Base-by-base conservation (phyloP, 2,113 vertebrate species). In the Herpetotheres cachinnans region DNA sequence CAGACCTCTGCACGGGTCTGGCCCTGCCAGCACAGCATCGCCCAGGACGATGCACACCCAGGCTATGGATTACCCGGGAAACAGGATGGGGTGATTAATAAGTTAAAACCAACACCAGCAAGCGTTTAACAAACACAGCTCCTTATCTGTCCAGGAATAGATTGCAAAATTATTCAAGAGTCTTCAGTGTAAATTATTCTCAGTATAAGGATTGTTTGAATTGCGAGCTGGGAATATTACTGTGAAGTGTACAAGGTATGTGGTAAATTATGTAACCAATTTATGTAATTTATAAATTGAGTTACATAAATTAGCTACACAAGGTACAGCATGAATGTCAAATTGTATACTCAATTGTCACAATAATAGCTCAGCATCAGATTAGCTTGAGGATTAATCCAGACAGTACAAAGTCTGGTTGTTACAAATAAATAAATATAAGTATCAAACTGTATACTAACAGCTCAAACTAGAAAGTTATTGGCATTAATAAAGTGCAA, bases 251-350 rank as follows among this genome's bases (percentile, higher is more conserved):
- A 95, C 92, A 97, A 97, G 96, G 92, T 96, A 92, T 92, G 92
- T 81, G 86, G 95, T 96, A 97, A 97, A 96, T 95, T 92, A 95
- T 76, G 83, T 89, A 96, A 95, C 91, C 90, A 95, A 84, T 91
- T 97, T 96, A 90, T 87, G 83, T 92, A 96, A 95, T 97, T 97
- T 96, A 97, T 96, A 96, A 95, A 96, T 92, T 95, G 94, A 93
- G 94, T 96, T 95, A 93, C 83, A 92, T 93, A 95, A 97, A 97
- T 97, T 94, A 97, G 95, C 94, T n/a, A 50, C 92, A 89, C 76
- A 81, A 97, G 86, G 92, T 96, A 95, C 90, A 82, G 86, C 89
- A 63, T 46, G 94, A 96, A 96, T 89, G 94, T 97, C 89, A 97
- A 92, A 95, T 84, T 94, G 90, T 89, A 62, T 83, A 89, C 89